A percentile compares a stretch with the other conserved stretches of the same genome.
phyloP scores from a whole-genome alignment of 2,888 invertebrate genomes.

The Tiliacea citrago region DNA sequence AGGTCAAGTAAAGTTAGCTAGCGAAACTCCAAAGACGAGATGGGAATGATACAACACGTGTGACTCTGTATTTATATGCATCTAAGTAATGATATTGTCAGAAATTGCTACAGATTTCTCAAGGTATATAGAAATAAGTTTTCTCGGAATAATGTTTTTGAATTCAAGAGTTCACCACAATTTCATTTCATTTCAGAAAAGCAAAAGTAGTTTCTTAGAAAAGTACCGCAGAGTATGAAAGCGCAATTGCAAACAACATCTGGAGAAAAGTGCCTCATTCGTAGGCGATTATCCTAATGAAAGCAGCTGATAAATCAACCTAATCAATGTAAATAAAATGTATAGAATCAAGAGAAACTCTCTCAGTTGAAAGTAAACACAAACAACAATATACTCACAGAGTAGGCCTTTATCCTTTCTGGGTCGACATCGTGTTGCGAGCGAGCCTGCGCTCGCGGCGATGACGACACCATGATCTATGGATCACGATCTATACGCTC shows the following conservation, averaged over 20 bases:
- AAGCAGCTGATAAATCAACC: slow-evolving; percentile 1
- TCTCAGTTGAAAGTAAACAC: slow-evolving; percentile 49
- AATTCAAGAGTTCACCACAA: not conserved
- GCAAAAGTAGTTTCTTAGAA: not conserved
- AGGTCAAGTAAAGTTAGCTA: not conserved
- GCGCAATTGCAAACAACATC: not conserved
- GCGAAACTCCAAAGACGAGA: not conserved
- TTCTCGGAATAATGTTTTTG: not conserved
- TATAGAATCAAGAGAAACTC: slow-evolving; percentile 57
- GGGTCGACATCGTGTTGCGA: slow-evolving; percentile 88
- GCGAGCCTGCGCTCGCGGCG: slow-evolving; percentile 88
- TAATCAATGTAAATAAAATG: slow-evolving; percentile 46
- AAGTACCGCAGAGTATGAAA: not conserved
- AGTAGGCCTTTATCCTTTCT: slow-evolving; percentile 88
- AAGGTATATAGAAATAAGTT: not conserved
- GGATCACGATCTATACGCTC: slow-evolving; percentile 81
- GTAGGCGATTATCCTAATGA: slow-evolving; percentile 3
- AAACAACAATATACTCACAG: slow-evolving; percentile 81
- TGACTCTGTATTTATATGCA: not conserved
- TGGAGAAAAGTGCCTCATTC: not conserved
- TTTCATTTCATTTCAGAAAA: not conserved
- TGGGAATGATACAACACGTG: too few relatives aligned
- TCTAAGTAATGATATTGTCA: not conserved
- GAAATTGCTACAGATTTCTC: not conserved
- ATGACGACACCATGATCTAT: slow-evolving; percentile 90